Base-by-base conservation (phyloP, 1,140 invertebrate genomes). In the Drepana arcuata region DNA sequence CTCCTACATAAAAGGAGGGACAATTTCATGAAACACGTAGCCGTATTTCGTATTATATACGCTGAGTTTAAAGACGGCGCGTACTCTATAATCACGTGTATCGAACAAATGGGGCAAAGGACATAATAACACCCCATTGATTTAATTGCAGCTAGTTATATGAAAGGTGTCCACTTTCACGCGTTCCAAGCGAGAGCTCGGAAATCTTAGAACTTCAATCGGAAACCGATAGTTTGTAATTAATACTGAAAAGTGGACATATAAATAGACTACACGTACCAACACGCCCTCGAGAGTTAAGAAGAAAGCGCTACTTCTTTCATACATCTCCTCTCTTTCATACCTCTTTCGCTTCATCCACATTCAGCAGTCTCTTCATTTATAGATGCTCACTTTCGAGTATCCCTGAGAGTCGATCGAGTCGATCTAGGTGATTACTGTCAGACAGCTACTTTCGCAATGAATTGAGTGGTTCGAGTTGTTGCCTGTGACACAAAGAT, bases 141-240 rank as follows among this genome's bases (percentile, higher is more conserved):
- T 66, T 62, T 69, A 78, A 77, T 78, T 69, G 69, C 57, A 59
- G 63, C 46, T 58, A 73, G 58, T 68, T 67, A 65, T 56, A 40
- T 53, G 47, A 72, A 77, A 78, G 73, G 77, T 77, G 73, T 81
- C 49, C 71, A 36, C 37, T 63, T 74, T 73, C 67, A 72, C 75
- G 75, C 71, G 65, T 59, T 42, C 34, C 1, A 49, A 46, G 50
- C 57, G 48, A 44, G 50, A 60, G 10, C 34, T 46, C 36, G 51
- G 43, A 44, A 61, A 55, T 72, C 63, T 65, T 56, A 31, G 37
- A 59, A 61, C 38, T 66, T 52, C 50, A 51, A 63, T 68, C 56
- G 62, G 51, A 40, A 55, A 43, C 50, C 42, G 34, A 33, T 28
- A 13, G 33, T 47, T 49, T 58, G 38, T 72, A 64, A 78, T 74